Base-by-base conservation (phyloP, 2,888 invertebrate species). In the Baccha elongata region DNA sequence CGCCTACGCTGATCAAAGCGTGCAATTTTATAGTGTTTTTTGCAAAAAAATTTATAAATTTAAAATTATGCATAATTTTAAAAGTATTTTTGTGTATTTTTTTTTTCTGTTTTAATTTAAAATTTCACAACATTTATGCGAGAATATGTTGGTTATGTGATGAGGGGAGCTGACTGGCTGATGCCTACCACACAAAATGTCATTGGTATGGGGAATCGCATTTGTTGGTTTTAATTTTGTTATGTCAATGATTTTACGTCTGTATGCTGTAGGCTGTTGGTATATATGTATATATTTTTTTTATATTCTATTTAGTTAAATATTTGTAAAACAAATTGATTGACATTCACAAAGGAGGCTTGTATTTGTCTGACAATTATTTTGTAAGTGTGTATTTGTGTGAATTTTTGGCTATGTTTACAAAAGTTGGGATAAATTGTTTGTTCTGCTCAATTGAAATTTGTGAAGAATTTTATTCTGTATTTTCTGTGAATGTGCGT, bases 271-370 rank as follows among this genome's bases (percentile, higher is more conserved):
- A 7, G n/a, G n/a, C n/a, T 21, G 35, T 32, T 10, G 8, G 11
- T 23, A 37, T 35, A 17, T 46, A 19, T 58, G 55, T 44, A 26
- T 29, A 37, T 23, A n/a, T 10, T 35, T 6, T 50, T 32, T 23
- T 10, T 23, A 53, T 26, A 67, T 55, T 26, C 26, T 29, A 35
- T 62, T 48, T 50, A 50, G 55, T 75, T 74, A 75, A 80, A 80
- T 75, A 80, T 80, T 80, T 80, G 80, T 69, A 44, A 69, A 75
- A 44, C 21, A 64, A 75, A 75, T 80, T 80, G 80, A 80, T 80
- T 80, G 80, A 80, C 74, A 68, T 55, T 75, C 64, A n/a, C n/a
- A 80, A 75, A 75, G 80, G 74, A 74, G 37, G 75, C 13, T 52
- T 67, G 15, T 19, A 5, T 55, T 19, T 46, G 17, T 21, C 35